phyloP scores from a whole-genome alignment of 2,888 invertebrate genomes.

The Suillia variegata region DNA sequence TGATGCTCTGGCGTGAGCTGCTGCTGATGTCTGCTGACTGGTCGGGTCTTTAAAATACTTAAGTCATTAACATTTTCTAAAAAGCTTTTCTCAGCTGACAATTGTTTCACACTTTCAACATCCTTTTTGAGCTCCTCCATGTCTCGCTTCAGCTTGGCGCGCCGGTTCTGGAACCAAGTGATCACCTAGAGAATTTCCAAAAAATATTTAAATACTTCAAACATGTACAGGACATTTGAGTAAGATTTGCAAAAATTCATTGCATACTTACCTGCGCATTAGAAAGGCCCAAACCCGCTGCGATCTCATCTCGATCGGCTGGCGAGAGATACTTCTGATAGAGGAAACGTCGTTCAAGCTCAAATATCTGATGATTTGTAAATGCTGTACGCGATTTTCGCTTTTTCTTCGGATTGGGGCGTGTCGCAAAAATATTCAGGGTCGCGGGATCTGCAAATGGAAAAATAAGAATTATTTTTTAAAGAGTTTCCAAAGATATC shows the following conservation, averaged over 20 bases:
- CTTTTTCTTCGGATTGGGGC: constrained; percentile 94
- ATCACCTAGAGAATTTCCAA: constrained; percentile 81
- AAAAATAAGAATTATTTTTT: not conserved
- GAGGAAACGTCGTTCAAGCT: constrained; percentile 95
- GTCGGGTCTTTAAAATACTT: constrained; percentile 88
- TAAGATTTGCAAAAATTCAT: constrained; percentile 5
- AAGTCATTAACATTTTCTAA: constrained; percentile 91
- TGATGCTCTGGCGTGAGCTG: constrained; percentile 23
- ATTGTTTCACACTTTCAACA: constrained; percentile 88
- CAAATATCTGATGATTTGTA: constrained; percentile 98
- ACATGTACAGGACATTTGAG: not conserved
- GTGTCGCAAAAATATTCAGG: constrained; percentile 86
- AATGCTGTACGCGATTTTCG: constrained; percentile 96
- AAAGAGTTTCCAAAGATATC: too few relatives aligned
- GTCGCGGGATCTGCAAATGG: constrained; percentile 78
- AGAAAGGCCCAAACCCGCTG: constrained; percentile 88
- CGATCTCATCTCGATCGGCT: constrained; percentile 96
- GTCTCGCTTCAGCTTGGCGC: constrained; percentile 93
- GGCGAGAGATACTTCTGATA: constrained; percentile 98
- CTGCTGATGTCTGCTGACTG: constrained; percentile 63
- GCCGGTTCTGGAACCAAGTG: constrained; percentile 94
- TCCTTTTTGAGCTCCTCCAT: constrained; percentile 98
- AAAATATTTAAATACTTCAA: not conserved
- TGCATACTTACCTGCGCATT: constrained; percentile 79
- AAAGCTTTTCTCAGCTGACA: constrained; percentile 86